Conservation (phyloP, 2,797 vertebrate species). For the Loris lydekkerianus region DNA sequence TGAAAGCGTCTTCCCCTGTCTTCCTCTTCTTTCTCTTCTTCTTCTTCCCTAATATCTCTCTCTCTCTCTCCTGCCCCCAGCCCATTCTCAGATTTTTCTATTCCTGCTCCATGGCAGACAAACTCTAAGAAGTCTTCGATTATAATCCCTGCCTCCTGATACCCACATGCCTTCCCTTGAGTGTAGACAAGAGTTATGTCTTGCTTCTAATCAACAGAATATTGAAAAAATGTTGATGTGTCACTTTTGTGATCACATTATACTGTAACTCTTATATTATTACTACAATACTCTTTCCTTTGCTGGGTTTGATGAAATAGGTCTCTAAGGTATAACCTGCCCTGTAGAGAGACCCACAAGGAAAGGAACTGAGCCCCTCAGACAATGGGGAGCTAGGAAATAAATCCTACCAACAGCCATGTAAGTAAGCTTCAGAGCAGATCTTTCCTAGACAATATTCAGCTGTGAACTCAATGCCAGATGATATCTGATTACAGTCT, state of each 20-base stretch:
- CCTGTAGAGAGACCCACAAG: not conserved
- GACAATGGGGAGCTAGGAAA: not conserved
- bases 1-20: not conserved
- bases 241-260: not conserved
- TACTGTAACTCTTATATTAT: not conserved
- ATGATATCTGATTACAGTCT: not conserved
- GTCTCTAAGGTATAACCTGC: not conserved
- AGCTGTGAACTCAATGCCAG: not conserved
- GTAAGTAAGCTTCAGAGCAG: not conserved
- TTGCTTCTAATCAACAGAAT: not conserved
- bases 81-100: not conserved
- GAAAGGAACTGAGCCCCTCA: not conserved
- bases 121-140: not conserved
- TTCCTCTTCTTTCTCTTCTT: not conserved
- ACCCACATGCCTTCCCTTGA: not conserved
- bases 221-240: not conserved
- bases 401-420: not conserved
- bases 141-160: not conserved
- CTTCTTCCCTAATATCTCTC: no score
- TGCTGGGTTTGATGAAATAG: not conserved
- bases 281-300: not conserved
- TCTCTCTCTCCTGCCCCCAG: accelerated
- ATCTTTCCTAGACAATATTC: not conserved
- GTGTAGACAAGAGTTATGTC: not conserved
- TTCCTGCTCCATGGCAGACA: not conserved